Conservation (phyloP, 2,797 vertebrate genomes). For the Menidia menidia region DNA sequence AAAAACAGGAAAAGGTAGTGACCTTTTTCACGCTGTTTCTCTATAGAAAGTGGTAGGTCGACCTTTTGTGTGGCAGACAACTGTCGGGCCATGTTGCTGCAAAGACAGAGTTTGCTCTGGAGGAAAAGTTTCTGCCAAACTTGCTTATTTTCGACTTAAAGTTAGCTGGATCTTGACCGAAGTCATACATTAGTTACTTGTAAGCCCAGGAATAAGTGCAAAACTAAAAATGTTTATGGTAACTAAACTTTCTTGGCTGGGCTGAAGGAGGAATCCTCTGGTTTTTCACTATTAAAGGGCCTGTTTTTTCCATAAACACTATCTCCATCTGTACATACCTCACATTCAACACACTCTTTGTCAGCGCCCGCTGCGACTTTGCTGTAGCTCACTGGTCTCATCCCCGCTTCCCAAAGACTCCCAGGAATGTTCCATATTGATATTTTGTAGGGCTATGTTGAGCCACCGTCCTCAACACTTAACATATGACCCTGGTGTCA, state of each 20-base stretch:
- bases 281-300: background rate
- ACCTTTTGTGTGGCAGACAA: background rate
- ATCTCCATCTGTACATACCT: constrained; percentile 19
- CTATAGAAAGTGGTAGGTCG: no score
- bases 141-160: background rate
- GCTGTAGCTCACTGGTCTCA: constrained; percentile 13
- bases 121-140: background rate
- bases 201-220: background rate
- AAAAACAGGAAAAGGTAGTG: no score
- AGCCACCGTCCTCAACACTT: constrained; percentile 64
- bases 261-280: constrained; percentile 1
- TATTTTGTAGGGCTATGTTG: constrained; percentile 62
- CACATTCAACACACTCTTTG: constrained; percentile 31
- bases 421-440: constrained; percentile 65
- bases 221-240: background rate
- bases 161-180: background rate
- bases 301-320: constrained; percentile 30
- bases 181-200: background rate
- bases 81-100: background rate
- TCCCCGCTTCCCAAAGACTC: constrained; percentile 44
- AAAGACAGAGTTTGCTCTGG: background rate
- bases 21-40: no score
- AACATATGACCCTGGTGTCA: constrained; percentile 69
- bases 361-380: constrained; percentile 36
- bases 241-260: background rate